Conservation (phyloP, 2,888 invertebrate species). For the Erannis defoliaria region DNA sequence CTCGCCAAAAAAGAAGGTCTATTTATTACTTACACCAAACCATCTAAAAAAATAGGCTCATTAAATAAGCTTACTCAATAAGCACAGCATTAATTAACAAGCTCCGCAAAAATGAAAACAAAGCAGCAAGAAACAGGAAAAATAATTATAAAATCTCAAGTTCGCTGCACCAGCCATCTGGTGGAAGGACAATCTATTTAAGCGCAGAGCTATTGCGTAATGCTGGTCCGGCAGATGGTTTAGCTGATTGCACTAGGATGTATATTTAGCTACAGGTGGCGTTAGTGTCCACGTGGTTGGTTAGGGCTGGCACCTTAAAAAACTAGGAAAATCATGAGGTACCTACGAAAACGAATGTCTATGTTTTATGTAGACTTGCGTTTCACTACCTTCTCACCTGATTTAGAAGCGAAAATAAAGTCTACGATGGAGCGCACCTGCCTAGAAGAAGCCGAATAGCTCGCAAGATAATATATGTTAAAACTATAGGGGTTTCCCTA, state of each 20-base stretch:
- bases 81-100: neutral
- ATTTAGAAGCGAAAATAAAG: too few species aligned
- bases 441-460: too few species aligned
- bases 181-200: slow-evolving; percentile 70
- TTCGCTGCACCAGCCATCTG: slow-evolving; percentile 78
- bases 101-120: slow-evolving; percentile 6
- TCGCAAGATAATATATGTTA: too few species aligned
- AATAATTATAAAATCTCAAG: slow-evolving; percentile 54
- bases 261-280: slow-evolving; percentile 83
- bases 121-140: slow-evolving; percentile 23
- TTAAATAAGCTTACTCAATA: neutral
- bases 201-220: slow-evolving; percentile 78
- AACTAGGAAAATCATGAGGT: neutral
- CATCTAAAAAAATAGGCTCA: neutral
- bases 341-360: neutral
- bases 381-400: too few species aligned
- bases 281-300: slow-evolving; percentile 64
- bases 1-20: too few species aligned
- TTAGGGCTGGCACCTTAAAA: slow-evolving; percentile 61
- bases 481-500: too few species aligned
- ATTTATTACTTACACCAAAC: too few species aligned
- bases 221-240: slow-evolving; percentile 79
- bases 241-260: slow-evolving; percentile 74
- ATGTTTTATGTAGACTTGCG: too few species aligned
- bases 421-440: too few species aligned